A percentile compares a stretch with the other conserved stretches of the same genome.
Evolutionary conservation across 2,797 vertebrate genomes (phyloP).

Genomic region (Coluber constrictor): DNA sequence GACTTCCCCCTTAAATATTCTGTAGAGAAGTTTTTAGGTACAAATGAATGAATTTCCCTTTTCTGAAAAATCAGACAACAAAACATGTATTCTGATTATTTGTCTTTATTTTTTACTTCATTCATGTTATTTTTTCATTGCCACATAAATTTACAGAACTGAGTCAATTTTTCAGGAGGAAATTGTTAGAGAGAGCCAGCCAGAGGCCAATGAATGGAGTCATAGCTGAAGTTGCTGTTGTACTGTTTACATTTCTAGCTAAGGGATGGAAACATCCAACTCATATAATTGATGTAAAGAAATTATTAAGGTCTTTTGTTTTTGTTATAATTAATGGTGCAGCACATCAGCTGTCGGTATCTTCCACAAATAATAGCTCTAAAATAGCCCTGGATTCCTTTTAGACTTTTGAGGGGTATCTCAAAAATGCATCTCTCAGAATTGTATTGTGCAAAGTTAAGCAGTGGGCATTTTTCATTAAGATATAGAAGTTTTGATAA

Average conservation of each 20-base stretch:
- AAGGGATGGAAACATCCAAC: background rate
- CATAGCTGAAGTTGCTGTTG: background rate
- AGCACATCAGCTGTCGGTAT: background rate
- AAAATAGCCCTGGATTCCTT: background rate
- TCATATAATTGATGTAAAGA: background rate
- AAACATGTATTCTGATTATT: background rate
- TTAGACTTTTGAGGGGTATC: background rate
- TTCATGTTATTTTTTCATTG: background rate
- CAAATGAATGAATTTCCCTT: background rate
- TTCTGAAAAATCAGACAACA: background rate
- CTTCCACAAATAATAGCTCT: background rate
- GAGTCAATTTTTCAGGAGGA: background rate
- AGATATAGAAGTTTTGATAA: background rate
- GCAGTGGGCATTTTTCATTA: background rate
- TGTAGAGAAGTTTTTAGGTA: background rate
- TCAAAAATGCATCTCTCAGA: background rate
- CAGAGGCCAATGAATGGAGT: background rate
- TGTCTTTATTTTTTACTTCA: background rate
- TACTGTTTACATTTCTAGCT: background rate
- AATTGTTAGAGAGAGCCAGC: background rate
- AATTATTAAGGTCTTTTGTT: background rate
- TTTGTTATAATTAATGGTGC: background rate
- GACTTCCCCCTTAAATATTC: background rate
- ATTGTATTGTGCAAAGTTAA: background rate
- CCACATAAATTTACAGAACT: background rate